Conservation (phyloP, 2,888 invertebrate genomes). For the Ophion slaviceki region DNA sequence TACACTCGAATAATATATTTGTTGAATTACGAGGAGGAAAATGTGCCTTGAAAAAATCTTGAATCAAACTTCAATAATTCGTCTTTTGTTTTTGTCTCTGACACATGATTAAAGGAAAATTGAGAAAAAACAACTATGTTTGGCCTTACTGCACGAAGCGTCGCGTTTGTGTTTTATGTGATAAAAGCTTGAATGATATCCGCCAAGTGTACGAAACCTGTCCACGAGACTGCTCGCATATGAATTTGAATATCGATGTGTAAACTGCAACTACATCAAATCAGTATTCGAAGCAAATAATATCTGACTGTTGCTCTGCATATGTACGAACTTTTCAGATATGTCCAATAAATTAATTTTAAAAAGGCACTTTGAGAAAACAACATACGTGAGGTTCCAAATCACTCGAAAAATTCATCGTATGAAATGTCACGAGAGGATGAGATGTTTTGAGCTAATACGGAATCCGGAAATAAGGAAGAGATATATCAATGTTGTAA, state of each 20-base stretch:
- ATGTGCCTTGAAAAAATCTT: neutral
- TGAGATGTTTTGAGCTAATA: neutral
- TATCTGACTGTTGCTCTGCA: neutral
- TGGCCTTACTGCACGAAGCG: neutral
- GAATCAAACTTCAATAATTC: neutral
- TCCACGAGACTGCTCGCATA: neutral
- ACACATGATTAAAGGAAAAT: neutral
- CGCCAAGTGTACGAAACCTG: neutral
- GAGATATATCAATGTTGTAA: neutral
- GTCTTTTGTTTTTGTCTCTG: no score
- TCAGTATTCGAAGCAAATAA: neutral
- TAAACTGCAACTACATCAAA: neutral
- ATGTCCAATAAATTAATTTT: neutral
- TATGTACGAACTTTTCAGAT: neutral
- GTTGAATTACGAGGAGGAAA: neutral
- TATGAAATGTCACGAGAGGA: neutral
- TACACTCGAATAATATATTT: neutral
- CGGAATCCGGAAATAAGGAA: neutral
- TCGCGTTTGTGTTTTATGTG: neutral
- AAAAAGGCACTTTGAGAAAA: neutral
- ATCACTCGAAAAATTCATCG: neutral
- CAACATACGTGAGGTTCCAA: neutral
- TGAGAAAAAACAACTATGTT: neutral
- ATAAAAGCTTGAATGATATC: neutral
- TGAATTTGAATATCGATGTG: neutral